phyloP scores from a whole-genome alignment of 2,888 invertebrate genomes.

The Andrena bucephala region DNA sequence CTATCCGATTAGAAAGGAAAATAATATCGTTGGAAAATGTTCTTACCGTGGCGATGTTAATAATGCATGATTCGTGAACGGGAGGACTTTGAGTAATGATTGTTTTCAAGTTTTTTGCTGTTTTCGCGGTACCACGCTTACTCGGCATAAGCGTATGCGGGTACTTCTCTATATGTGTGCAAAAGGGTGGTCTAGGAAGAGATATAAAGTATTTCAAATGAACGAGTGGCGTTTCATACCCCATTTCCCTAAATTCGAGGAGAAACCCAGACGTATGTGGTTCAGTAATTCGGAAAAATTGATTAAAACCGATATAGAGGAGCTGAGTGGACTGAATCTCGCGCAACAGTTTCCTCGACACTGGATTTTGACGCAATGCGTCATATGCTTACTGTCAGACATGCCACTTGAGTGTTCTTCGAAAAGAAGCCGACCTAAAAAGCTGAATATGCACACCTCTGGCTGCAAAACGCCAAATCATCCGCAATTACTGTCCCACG shows the following conservation, averaged over 20 bases:
- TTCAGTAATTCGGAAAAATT: conserved; percentile 3
- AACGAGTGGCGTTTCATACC: background rate
- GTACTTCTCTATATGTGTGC: too few species aligned
- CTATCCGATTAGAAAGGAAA: background rate
- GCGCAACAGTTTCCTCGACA: conserved; percentile 55
- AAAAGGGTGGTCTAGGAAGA: background rate
- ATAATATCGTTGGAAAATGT: too few species aligned
- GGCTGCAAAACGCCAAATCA: conserved; percentile 14
- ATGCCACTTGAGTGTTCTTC: conserved; percentile 53
- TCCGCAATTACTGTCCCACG: conserved; percentile 20
- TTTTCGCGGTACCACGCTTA: too few species aligned
- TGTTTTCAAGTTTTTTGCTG: too few species aligned
- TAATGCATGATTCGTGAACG: too few species aligned
- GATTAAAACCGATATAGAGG: conserved; percentile 13
- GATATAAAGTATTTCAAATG: background rate
- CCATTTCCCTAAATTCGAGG: background rate
- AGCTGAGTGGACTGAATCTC: conserved; percentile 25
- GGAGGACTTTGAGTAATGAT: too few species aligned
- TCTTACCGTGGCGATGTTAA: too few species aligned
- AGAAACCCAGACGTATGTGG: background rate
- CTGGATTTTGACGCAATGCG: conserved; percentile 72
- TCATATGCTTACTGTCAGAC: conserved; percentile 64
- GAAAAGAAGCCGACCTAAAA: conserved; percentile 61
- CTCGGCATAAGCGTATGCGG: too few species aligned
- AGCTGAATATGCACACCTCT: conserved; percentile 47